Base-by-base conservation (phyloP, 2,888 invertebrate genomes). In the Drosophila paucipuncta region DNA sequence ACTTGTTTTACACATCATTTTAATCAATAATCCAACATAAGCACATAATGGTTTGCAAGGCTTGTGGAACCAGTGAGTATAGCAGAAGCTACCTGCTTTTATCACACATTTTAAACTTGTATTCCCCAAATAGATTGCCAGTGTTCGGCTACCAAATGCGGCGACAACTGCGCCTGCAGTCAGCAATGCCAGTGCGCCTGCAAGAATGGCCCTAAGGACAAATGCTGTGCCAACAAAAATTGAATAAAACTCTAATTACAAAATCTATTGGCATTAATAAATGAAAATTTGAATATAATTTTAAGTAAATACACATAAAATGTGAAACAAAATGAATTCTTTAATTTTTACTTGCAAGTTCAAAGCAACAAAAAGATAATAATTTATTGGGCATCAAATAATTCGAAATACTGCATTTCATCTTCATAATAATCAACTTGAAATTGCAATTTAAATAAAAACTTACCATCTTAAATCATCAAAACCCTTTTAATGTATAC, bases 151-250 rank as follows among this genome's bases (percentile, higher is more conserved):
- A 82, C 69, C 68, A 89, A 83, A 43, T 91, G 90, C 70, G 90
- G 90, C 18, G 85, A 90, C 58, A 91, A 86, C 63, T 91, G 90
- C 68, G 81, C 82, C 70, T 91, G 91, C 82, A 82, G 73, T 54
- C 79, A 83, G 53, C 81, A 89, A n/a, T 91, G 91, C 67, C 76
- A 81, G 11, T 91, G 91, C 68, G 78, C 76, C 30, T 91, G 91
- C 78, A 91, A 91, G 67, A 88, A 80, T 55, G 91, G 86, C 60
- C 76, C 91, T 57, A 88, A 90, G 73, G 85, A 88, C 43, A 79
- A 89, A 63, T 91, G 91, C 69, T 91, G 91, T 52, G 59, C 80
- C 63, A 76, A 60, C 39, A 87, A 89, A 64, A 80, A 85, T 30
- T 82, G 61, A 69, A 52, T 33, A 39, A 28, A 30, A 11, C 4